These are phyloP conservation scores for Ictidomys tridecemlineatus DNA, from an alignment of 2,113 vertebrate species.

Conservation along the genomic window DNA sequence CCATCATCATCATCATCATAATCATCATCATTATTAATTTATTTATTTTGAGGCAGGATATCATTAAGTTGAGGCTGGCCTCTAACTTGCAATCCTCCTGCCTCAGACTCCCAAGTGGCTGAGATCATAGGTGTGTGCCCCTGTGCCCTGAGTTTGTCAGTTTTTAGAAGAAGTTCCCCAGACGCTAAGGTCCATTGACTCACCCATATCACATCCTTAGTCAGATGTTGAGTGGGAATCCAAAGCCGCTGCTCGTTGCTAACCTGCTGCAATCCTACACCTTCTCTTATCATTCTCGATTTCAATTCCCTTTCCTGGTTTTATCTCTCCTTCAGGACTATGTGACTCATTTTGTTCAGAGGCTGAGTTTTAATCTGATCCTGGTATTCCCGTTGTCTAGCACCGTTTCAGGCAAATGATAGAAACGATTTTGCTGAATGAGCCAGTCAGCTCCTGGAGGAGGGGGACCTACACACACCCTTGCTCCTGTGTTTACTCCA, in stretches of 20 bases:
- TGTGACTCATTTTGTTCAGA: neutral
- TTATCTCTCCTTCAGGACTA: neutral
- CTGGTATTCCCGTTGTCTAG: neutral
- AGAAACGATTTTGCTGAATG: neutral
- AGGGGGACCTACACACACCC: neutral
- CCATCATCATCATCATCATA: too few relatives aligned
- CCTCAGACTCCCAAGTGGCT: too few relatives aligned
- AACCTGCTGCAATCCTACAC: neutral
- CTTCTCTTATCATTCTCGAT: neutral
- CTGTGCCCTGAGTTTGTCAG: neutral
- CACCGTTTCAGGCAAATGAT: neutral
- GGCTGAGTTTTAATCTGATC: neutral
- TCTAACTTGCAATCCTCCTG: neutral
- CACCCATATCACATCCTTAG: neutral
- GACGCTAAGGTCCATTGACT: neutral
- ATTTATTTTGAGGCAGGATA: too few relatives aligned
- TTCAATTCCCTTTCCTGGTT: neutral
- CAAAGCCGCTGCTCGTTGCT: neutral
- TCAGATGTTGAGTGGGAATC: neutral
- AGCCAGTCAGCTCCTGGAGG: neutral
- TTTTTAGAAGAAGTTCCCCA: neutral
- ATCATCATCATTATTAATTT: too few relatives aligned
- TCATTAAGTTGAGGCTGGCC: neutral
- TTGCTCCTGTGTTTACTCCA: too few relatives aligned
- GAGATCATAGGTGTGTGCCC: too few relatives aligned